Conservation (phyloP, 2,888 invertebrate species). For the Trypoxylon attenuatum region DNA sequence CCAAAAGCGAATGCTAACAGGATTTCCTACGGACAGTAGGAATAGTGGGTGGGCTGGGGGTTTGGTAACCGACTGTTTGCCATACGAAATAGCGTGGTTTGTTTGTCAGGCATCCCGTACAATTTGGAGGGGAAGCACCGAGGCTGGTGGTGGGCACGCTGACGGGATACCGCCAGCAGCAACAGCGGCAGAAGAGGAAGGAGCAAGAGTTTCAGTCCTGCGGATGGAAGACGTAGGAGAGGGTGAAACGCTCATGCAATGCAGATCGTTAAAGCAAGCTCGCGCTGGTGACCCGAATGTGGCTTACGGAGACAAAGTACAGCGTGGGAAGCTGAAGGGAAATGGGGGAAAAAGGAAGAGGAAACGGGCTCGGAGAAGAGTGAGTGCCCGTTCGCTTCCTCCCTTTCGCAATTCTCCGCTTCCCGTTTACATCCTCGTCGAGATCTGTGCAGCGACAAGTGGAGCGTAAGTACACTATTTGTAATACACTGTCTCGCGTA, state of each 20-base stretch:
- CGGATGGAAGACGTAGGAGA: constrained; percentile 4
- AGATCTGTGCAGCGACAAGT: constrained; percentile 34
- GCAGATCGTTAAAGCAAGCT: constrained; percentile 62
- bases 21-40: constrained; percentile 24
- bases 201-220: constrained; percentile 5
- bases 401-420: constrained; percentile 39
- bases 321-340: constrained; percentile 32
- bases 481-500: constrained; percentile 14
- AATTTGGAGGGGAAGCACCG: constrained; percentile 17
- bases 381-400: constrained; percentile 42
- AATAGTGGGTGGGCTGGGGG: constrained; percentile 27
- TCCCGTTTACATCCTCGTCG: constrained; percentile 38
- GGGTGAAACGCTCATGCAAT: constrained; percentile 58
- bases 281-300: constrained; percentile 60
- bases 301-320: constrained; percentile 55
- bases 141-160: not conserved
- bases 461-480: constrained; percentile 37
- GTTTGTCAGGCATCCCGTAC: constrained; percentile 47
- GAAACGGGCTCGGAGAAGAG: constrained; percentile 27
- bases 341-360: constrained; percentile 37
- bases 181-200: not conserved
- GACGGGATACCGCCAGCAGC: too few relatives aligned
- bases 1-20: constrained; percentile 11
- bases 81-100: constrained; percentile 54
- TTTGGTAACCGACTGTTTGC: constrained; percentile 58